Conservation (phyloP, 2,113 vertebrate species). For the Syrrhaptes paradoxus region DNA sequence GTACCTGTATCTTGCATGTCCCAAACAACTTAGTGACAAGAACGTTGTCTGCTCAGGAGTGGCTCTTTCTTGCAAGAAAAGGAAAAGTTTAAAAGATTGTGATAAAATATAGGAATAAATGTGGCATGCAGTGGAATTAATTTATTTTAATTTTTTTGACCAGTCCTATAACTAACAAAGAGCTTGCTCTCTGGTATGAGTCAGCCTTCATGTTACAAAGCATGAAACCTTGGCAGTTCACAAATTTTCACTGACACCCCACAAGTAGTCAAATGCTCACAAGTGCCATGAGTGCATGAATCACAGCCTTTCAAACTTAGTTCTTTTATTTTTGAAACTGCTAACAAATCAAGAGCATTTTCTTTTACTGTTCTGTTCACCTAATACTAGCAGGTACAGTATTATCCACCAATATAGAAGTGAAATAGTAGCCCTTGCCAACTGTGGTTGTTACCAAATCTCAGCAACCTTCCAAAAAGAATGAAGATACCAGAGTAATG, state of each 20-base stretch:
- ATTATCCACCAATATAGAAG: background rate
- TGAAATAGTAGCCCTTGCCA: background rate
- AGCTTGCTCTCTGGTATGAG: background rate
- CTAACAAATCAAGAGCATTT: background rate
- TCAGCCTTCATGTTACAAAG: background rate
- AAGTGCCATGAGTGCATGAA: background rate
- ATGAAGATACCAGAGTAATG: background rate
- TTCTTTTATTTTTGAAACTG: background rate
- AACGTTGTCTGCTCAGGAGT: background rate
- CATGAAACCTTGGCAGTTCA: background rate
- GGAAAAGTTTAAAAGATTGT: background rate
- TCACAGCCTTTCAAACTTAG: background rate
- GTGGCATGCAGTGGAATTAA: background rate
- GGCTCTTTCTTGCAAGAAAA: background rate
- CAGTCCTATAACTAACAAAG: slow-evolving; percentile 7
- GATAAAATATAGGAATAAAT: background rate
- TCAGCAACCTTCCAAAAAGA: background rate
- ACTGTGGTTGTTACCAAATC: background rate
- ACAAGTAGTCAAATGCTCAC: background rate
- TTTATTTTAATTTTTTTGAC: slow-evolving; percentile 22
- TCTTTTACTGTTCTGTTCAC: background rate
- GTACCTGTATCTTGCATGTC: background rate
- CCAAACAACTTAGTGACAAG: background rate
- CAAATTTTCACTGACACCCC: slow-evolving; percentile 10
- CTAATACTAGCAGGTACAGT: background rate